Evolutionary conservation across 2,888 invertebrate genomes (phyloP), one percentile per base, ranked within the genome.

Genomic region (Xiphydria camelus): DNA sequence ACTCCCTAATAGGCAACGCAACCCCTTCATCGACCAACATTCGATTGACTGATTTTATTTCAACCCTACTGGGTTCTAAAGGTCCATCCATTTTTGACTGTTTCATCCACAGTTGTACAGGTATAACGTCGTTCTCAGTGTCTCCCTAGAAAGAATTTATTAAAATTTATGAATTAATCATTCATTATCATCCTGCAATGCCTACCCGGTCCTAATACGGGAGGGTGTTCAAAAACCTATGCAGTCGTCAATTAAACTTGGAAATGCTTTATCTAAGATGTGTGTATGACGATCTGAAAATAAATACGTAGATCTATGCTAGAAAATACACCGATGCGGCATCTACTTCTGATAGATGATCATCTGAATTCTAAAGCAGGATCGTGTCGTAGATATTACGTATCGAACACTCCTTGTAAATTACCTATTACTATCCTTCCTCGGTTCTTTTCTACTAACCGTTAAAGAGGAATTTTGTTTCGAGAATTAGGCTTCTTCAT

Each of bases 21-120:
- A 87, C 73, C 0, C 91, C 91, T 49, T 81, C 77, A 4, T 85
- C 82, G 1, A 88, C 78, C 12, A 93, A 78, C 49, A 78, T 77
- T 33, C 82, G 78, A 63, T 87, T 88, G 1, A 92, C 76, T 34
- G 85, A 87, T 15, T 81, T 79, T 76, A 83, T 86, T 50, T 84
- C 83, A 0, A 81, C 79, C 31, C 66, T 76, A 35, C 82, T 80
- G 0, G 90, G 87, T 22, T 85, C 83, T 22, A 89, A 75, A 0
- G 91, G 84, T 6, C 83, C 84, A 0, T 83, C 82, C 10, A 80
- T 79, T 37, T 78, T 80, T 10, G 77, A 78, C 63, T 81, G 80
- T 57, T 82, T 83, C 33, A 82, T 82, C 82, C 86, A 86, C 39
- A 91, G 73, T 38, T 86, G 82, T 0, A 89, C 79, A 1, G 79